These are phyloP conservation scores for Chitala chitala DNA, from an alignment of 2,113 vertebrate genomes.

Conservation along the genomic window DNA sequence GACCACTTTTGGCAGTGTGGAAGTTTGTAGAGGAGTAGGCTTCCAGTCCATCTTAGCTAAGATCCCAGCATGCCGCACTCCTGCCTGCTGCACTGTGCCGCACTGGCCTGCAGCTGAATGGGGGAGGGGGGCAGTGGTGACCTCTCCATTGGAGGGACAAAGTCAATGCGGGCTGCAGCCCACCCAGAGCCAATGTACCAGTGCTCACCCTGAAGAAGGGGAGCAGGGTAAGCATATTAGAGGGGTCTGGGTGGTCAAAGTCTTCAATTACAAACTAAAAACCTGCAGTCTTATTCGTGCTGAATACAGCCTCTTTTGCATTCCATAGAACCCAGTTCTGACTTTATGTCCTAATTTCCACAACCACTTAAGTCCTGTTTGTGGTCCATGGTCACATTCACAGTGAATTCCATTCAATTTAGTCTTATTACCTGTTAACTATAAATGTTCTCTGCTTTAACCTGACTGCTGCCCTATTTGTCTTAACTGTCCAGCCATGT, in stretches of 20 bases:
- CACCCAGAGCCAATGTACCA: neutral
- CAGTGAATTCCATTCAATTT: neutral
- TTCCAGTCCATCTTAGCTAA: conserved; percentile 33
- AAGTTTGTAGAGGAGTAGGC: conserved; percentile 29
- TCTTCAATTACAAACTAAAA: too few species aligned
- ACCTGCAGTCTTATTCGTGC: neutral
- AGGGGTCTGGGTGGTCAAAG: too few species aligned
- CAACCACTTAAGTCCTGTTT: neutral
- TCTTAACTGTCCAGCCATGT: neutral
- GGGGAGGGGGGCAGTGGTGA: conserved; percentile 48
- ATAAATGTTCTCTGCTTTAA: neutral
- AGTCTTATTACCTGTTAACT: neutral
- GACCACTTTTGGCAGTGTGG: conserved; percentile 14
- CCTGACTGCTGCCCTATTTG: neutral
- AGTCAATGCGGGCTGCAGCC: conserved; percentile 42
- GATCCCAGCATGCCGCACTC: conserved; percentile 14
- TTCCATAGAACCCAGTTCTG: neutral
- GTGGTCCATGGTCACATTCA: neutral
- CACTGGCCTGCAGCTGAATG: conserved; percentile 37
- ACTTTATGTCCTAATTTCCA: too few species aligned
- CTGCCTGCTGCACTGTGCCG: conserved; percentile 40
- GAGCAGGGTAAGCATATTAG: too few species aligned
- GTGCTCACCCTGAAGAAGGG: neutral
- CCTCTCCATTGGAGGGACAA: conserved; percentile 61
- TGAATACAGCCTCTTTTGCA: neutral